A percentile compares a stretch with the other conserved stretches of the same genome.
phyloP scores from a whole-genome alignment of 2,888 invertebrate genomes.

The Noctua comes region DNA sequence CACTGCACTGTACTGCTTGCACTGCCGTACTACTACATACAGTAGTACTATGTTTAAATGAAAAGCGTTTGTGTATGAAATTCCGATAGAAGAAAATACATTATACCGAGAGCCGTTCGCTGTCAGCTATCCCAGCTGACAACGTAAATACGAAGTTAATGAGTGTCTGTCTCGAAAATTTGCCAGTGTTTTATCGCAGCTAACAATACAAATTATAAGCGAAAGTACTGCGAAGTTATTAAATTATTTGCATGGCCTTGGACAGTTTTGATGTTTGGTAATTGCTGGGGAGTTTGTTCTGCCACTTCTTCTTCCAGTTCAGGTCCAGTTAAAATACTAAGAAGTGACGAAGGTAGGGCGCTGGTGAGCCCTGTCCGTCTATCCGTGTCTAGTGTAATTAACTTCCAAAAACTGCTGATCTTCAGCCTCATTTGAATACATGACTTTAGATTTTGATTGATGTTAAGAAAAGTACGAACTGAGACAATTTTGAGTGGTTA shows the following conservation, averaged over 20 bases:
- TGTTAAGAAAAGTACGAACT: background rate
- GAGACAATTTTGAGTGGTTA: background rate
- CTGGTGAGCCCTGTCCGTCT: background rate
- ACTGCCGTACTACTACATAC: background rate
- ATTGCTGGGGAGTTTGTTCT: background rate
- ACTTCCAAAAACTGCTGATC: background rate
- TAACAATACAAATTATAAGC: background rate
- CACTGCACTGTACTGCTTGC: background rate
- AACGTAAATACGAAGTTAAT: background rate
- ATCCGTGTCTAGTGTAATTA: background rate
- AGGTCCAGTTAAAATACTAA: background rate
- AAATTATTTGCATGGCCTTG: background rate
- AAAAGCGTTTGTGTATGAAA: background rate
- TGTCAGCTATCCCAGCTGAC: background rate
- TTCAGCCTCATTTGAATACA: background rate
- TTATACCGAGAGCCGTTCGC: background rate
- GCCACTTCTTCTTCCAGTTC: background rate
- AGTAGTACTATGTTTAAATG: background rate
- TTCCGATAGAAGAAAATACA: background rate
- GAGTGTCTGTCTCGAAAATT: background rate
- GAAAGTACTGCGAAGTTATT: background rate
- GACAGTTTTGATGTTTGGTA: conserved; percentile 1
- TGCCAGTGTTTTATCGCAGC: background rate
- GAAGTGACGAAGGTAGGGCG: background rate
- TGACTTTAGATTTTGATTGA: background rate